Evolutionary conservation across 2,888 invertebrate species (phyloP), one percentile per base, ranked within the genome.

Genomic region (Graphium colonna): DNA sequence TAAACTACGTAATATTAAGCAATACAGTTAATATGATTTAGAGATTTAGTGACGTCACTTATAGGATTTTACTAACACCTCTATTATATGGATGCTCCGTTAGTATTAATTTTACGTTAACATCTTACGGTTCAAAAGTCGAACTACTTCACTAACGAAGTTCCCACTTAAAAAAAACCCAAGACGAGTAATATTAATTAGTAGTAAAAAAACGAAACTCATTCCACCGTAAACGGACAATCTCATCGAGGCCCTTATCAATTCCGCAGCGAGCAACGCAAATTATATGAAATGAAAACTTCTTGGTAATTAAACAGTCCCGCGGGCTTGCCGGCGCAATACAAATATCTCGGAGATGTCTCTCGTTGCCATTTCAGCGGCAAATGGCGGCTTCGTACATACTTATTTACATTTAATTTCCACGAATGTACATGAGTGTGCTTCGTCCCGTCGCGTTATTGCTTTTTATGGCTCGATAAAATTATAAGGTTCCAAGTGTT

Each of bases 361-460:
- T 51, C 56, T 38, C 38, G 50, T 16, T 51, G 60, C 60, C 59
- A 58, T 59, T 57, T 59, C 56, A 46, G 17, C 61, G 51, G 60
- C 55, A 55, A 64, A 62, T 62, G 64, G 53, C 61, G 58, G 41
- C 36, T 5, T 58, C 56, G 62, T 62, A 63, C 59, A 59, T 57
- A 54, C 60, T 56, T 67, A 64, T 67, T 67, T 67, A 65, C 65
- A 65, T 67, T 67, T 65, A 60, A 67, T 67, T 65, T 64, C 65
- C 57, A 57, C 15, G 56, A 60, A 55, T 57, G 59, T 58, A 46
- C 36, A 41, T 15, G 36, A 47, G 46, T 13, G 36, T 18, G 51
- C 15, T 45, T 26, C 28, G 31, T 26, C 41, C 41, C 7, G 41
- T 45, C 31, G 31, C 41, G 41, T 50, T 50, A 50, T 50, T 44